These are phyloP conservation scores for Pandemis heparana DNA, from an alignment of 2,888 invertebrate species.

Conservation along the genomic window DNA sequence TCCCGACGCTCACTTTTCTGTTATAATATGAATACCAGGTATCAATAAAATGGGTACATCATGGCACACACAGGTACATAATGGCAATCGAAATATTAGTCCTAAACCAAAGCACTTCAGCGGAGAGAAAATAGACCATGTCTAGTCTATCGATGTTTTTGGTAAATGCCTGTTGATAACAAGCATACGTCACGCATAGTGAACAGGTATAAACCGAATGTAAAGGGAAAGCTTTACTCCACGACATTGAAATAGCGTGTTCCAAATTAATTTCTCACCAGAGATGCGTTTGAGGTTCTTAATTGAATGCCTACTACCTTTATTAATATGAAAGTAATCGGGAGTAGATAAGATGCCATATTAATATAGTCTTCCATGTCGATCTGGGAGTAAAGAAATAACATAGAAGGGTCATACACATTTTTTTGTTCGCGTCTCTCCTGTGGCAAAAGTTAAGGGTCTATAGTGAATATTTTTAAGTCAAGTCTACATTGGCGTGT, in stretches of 20 bases:
- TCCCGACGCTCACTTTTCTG: neutral
- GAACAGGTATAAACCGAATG: neutral
- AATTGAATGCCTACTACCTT: neutral
- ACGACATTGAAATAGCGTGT: neutral
- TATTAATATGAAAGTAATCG: neutral
- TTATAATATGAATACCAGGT: constrained; percentile 12
- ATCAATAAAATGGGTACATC: constrained; percentile 9
- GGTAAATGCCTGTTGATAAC: constrained; percentile 22
- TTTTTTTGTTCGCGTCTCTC: too few relatives aligned
- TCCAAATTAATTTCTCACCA: constrained; percentile 8
- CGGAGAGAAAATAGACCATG: constrained; percentile 29
- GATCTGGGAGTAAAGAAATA: too few relatives aligned
- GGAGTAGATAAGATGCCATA: neutral
- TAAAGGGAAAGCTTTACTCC: constrained; percentile 2
- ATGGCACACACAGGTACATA: constrained; percentile 21
- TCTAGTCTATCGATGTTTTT: constrained; percentile 3
- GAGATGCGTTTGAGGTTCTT: neutral
- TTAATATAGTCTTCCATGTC: neutral
- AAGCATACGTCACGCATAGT: constrained; percentile 27
- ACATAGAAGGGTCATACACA: too few relatives aligned
- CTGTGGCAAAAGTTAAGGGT: too few relatives aligned
- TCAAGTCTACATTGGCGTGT: too few relatives aligned
- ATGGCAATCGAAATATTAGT: constrained; percentile 22
- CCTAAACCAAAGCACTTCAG: constrained; percentile 18
- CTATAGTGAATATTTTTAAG: too few relatives aligned